phyloP scores from a whole-genome alignment of 2,797 vertebrate genomes.

The Myotis myotis region DNA sequence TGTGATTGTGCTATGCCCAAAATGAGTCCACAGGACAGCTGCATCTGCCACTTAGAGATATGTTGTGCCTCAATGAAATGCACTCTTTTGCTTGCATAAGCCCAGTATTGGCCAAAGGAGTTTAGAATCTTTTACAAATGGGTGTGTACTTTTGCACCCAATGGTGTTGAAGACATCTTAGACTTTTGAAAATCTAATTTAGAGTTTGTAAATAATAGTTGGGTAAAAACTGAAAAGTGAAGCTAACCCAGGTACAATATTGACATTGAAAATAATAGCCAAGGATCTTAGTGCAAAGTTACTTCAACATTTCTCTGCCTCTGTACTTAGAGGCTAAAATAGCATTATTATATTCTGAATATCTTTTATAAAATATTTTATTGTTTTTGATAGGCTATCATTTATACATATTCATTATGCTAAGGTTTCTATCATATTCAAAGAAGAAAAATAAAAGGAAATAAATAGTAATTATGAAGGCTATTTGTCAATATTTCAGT shows the following conservation, averaged over 20 bases:
- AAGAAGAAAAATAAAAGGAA: not conserved
- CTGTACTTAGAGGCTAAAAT: not conserved
- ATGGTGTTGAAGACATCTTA: not conserved
- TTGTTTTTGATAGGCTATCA: not conserved
- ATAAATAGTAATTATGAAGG: not conserved
- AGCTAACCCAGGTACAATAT: not conserved
- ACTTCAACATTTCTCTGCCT: not conserved
- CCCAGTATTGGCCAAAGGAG: not conserved
- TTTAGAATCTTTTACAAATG: not conserved
- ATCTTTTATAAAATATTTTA: not conserved
- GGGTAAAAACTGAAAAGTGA: slow-evolving; percentile 1
- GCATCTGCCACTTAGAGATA: not conserved
- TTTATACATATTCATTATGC: not conserved
- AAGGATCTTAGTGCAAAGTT: not conserved
- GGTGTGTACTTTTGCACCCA: not conserved
- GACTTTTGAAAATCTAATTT: slow-evolving; percentile 35
- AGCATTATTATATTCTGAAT: not conserved
- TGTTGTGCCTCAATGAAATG: not conserved
- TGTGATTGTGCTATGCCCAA: not conserved
- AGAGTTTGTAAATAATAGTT: not conserved
- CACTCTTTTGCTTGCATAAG: not conserved
- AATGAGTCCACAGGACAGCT: not conserved
- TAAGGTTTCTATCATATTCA: not conserved
- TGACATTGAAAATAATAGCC: not conserved
- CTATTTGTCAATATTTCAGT: not conserved